Conservation (phyloP, 2,113 vertebrate genomes). For the Platycercus adscitus region DNA sequence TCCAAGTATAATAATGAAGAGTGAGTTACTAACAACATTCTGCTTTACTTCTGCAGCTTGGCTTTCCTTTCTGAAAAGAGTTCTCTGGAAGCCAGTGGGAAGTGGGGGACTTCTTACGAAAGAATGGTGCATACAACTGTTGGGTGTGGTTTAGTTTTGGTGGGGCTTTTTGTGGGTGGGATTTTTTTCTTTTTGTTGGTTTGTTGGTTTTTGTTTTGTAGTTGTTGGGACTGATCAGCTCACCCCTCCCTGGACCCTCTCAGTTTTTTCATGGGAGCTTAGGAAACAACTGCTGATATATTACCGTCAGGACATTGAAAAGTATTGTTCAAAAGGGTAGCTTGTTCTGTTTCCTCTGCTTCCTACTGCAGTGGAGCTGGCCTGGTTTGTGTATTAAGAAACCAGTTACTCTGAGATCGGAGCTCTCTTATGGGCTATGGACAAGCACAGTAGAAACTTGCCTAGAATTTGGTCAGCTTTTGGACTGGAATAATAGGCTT, state of each 20-base stretch:
- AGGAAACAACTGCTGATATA: not conserved
- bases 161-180: not conserved
- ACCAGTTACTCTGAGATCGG: not conserved
- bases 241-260: not conserved
- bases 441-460: not conserved
- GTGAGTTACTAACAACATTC: not conserved
- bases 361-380: conserved; percentile 16
- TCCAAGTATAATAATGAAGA: not conserved
- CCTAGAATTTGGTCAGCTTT: not conserved
- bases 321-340: not conserved
- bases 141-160: not conserved
- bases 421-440: not conserved
- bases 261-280: not conserved
- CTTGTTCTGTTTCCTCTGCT: not conserved
- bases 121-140: not conserved
- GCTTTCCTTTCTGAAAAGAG: not conserved
- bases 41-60: not conserved
- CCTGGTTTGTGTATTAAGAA: not conserved
- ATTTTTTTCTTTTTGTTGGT: not conserved
- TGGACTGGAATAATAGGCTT: not conserved
- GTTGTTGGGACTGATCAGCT: not conserved
- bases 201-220: not conserved
- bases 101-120: not conserved
- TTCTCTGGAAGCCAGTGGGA: not conserved
- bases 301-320: not conserved